Evolutionary conservation across 2,113 vertebrate species (phyloP).

Genomic region (Nicator chloris): DNA sequence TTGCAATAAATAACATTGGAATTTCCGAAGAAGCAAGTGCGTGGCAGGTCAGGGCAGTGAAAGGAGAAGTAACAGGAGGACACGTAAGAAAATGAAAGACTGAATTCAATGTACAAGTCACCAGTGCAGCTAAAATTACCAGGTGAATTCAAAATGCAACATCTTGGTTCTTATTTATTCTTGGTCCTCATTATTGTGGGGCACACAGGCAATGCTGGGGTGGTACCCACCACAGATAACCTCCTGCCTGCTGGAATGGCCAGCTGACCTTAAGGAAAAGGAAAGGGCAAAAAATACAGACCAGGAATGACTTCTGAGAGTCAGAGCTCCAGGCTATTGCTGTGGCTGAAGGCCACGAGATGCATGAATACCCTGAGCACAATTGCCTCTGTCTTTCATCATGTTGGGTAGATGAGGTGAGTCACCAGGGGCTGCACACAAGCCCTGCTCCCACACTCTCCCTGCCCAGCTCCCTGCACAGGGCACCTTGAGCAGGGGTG

Average conservation of each 20-base stretch:
- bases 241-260: fast-evolving
- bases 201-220: not conserved
- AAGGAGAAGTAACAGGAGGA: not conserved
- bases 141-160: not conserved
- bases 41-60: not conserved
- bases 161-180: not conserved
- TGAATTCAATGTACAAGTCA: not conserved
- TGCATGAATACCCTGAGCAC: not conserved
- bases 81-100: not conserved
- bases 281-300: not conserved
- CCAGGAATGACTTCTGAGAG: not conserved
- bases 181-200: not conserved
- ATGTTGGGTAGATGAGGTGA: not conserved
- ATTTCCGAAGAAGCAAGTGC: not conserved
- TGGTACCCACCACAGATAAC: not conserved
- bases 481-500: not conserved
- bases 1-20: not conserved
- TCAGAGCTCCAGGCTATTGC: not conserved
- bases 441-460: not conserved
- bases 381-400: not conserved
- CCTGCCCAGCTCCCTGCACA: not conserved
- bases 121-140: not conserved
- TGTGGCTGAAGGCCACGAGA: not conserved
- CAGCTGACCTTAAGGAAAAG: not conserved
- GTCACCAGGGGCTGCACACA: not conserved